Percentiles rank a stretch among this genome's conserved stretches.
Conservation (phyloP, 2,113 vertebrate genomes). For the Pelobates fuscus region DNA sequence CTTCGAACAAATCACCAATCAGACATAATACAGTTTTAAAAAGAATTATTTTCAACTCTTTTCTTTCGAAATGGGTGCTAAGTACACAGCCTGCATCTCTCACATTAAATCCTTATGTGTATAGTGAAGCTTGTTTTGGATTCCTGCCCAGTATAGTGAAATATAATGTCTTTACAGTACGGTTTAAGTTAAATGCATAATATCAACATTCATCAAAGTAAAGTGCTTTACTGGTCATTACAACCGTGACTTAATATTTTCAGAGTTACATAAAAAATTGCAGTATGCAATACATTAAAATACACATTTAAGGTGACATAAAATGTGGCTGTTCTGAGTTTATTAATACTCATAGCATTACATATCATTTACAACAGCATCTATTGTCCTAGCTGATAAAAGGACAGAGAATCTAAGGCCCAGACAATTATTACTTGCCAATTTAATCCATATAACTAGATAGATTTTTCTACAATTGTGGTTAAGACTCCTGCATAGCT, state of each 20-base stretch:
- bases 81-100: constrained; percentile 63
- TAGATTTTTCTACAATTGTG: too few species aligned
- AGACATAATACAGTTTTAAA: too few species aligned
- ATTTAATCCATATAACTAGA: too few species aligned
- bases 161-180: constrained; percentile 11
- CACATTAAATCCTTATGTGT: constrained; percentile 57
- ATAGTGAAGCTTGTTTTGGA: constrained; percentile 71
- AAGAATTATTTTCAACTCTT: not conserved
- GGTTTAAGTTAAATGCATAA: constrained; percentile 29
- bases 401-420: too few species aligned
- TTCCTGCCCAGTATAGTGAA: constrained; percentile 57
- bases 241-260: constrained; percentile 11
- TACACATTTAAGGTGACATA: not conserved
- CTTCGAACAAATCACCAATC: too few species aligned
- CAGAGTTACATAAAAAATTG: not conserved
- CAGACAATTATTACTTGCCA: too few species aligned
- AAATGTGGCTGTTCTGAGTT: not conserved
- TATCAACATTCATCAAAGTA: constrained; percentile 23
- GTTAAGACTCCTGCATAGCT: too few species aligned
- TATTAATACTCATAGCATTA: too few species aligned
- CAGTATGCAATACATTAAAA: not conserved
- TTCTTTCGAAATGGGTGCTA: constrained; percentile 54
- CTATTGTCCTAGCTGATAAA: too few species aligned
- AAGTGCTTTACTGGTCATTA: constrained; percentile 27
- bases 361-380: too few species aligned